Conservation (phyloP, 64 coral and sea anemone species). For the Catalaphyllia jardinei region DNA sequence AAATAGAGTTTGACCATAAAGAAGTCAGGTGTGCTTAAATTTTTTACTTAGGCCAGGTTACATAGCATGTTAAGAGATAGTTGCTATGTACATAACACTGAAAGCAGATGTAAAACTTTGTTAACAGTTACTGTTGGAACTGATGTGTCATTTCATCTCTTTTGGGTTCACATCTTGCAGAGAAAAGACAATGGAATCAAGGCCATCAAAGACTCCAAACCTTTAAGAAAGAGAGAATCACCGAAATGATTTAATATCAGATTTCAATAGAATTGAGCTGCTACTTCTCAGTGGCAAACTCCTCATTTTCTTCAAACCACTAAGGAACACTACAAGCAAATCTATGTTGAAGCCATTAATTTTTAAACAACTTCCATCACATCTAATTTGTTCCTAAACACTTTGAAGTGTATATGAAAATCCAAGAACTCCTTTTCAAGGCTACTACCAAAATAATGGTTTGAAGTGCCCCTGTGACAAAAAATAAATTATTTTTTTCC, state of each 20-base stretch:
- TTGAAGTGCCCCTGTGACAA: too few species aligned
- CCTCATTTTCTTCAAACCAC: slow-evolving; percentile 46
- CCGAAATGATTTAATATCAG: slow-evolving; percentile 32
- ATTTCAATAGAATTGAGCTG: too few species aligned
- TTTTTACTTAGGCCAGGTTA: too few species aligned
- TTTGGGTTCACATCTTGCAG: slow-evolving; percentile 52
- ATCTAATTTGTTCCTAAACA: slow-evolving; percentile 40
- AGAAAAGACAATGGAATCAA: slow-evolving; percentile 53
- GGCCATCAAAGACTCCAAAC: slow-evolving; percentile 50
- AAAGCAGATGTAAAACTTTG: slow-evolving; percentile 17
- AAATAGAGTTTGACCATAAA: too few species aligned
- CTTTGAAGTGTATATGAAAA: slow-evolving; percentile 48
- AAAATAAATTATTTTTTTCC: too few species aligned
- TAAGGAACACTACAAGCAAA: slow-evolving; percentile 50
- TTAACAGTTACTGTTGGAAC: slow-evolving; percentile 40
- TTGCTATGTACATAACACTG: too few species aligned
- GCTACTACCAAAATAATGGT: slow-evolving; percentile 14
- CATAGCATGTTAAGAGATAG: too few species aligned
- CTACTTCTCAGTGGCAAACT: slow-evolving; percentile 30
- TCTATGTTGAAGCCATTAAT: slow-evolving; percentile 79
- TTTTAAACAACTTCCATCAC: slow-evolving; percentile 64
- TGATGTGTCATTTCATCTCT: slow-evolving; percentile 38
- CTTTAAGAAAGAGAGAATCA: slow-evolving; percentile 55
- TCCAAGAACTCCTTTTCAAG: slow-evolving; percentile 58
- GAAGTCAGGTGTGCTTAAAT: too few species aligned